Conservation (phyloP, 1,140 invertebrate genomes). For the Aphelenchoides avenae region DNA sequence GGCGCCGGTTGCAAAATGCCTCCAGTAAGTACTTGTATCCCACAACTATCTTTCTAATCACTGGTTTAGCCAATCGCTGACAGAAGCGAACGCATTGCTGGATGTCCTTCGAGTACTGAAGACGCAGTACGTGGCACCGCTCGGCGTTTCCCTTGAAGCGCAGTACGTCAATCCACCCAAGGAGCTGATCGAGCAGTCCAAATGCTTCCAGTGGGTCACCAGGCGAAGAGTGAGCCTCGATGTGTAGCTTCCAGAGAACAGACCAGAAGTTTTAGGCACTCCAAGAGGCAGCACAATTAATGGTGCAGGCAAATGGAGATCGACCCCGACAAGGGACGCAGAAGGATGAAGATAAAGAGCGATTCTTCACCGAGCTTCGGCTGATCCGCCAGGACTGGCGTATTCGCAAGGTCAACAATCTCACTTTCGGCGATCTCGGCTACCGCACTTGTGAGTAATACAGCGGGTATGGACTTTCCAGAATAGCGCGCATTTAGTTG, state of each 20-base stretch:
- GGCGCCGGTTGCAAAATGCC: conserved; percentile 36
- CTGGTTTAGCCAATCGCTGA: conserved; percentile 28
- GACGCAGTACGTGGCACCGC: conserved; percentile 16
- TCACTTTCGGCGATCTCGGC: conserved; percentile 41
- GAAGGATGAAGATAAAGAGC: neutral
- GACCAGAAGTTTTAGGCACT: conserved; percentile 29
- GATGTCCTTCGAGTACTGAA: conserved; percentile 31
- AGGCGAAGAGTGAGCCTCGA: conserved; percentile 20
- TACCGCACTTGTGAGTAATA: conserved; percentile 39
- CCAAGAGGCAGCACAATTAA: conserved; percentile 22
- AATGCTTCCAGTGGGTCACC: conserved; percentile 24
- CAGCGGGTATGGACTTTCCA: neutral
- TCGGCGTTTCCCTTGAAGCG: conserved; percentile 13
- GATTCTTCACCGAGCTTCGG: conserved; percentile 34
- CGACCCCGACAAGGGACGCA: too few species aligned
- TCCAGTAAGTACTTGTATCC: conserved; percentile 32
- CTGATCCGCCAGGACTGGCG: conserved; percentile 42
- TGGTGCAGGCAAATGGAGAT: conserved; percentile 14
- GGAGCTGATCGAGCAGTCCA: conserved; percentile 13
- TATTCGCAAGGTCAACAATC: conserved; percentile 37
- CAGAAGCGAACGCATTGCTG: conserved; percentile 35
- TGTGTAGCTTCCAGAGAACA: neutral
- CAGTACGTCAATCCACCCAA: conserved; percentile 7
- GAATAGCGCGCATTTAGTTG: conserved; percentile 19
- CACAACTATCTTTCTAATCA: neutral